These are phyloP conservation scores for Zootermopsis nevadensis DNA, from an alignment of 2,888 invertebrate genomes.

Conservation along the genomic window DNA sequence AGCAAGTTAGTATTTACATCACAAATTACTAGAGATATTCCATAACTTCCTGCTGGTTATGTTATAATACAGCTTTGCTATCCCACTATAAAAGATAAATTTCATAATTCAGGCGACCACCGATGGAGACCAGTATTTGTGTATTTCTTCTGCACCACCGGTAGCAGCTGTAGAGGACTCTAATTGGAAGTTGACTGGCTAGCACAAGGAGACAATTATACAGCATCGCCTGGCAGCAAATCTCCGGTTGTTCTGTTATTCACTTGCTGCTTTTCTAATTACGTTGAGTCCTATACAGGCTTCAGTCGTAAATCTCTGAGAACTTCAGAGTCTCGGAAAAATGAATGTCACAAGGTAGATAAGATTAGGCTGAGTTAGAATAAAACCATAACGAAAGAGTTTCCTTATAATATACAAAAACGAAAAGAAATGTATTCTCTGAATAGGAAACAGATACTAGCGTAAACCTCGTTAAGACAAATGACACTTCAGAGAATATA, in stretches of 20 bases:
- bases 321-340: neutral
- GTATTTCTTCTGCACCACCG: neutral
- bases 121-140: neutral
- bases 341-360: neutral
- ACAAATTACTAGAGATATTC: neutral
- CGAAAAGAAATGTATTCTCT: neutral
- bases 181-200: neutral
- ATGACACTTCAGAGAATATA: neutral
- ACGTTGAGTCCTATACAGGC: neutral
- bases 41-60: neutral
- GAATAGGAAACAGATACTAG: neutral
- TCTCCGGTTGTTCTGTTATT: neutral
- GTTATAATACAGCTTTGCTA: neutral
- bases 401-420: neutral
- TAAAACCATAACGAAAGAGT: neutral
- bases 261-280: conserved; percentile 20
- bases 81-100: neutral
- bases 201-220: neutral
- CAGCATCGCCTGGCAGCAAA: neutral
- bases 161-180: neutral
- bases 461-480: neutral
- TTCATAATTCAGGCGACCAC: neutral
- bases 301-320: neutral
- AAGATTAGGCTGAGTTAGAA: neutral
- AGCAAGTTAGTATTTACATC: too few species aligned